These are phyloP conservation scores for Sicus ferrugineus DNA, from an alignment of 2,888 invertebrate genomes.

Conservation along the genomic window DNA sequence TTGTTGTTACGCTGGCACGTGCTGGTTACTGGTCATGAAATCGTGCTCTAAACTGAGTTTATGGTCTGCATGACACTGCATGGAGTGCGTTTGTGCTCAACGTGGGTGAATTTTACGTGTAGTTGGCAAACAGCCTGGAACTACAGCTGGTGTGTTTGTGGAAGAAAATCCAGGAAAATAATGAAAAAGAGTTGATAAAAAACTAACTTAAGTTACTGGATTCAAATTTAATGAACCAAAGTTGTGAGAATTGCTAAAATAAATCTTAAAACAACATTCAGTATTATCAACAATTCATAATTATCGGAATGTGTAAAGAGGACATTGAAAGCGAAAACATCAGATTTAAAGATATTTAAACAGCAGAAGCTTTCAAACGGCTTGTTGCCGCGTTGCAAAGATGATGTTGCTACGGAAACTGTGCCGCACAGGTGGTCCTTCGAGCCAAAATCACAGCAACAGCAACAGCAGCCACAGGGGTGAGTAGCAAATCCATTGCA, in stretches of 20 bases:
- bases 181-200: too few species aligned
- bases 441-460: slow-evolving; percentile 24
- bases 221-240: too few species aligned
- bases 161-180: neutral
- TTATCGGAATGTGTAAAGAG: neutral
- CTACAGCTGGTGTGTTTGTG: too few species aligned
- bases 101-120: neutral
- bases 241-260: neutral
- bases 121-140: neutral
- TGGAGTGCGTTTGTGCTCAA: neutral
- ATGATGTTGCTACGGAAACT: slow-evolving; percentile 44
- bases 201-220: neutral
- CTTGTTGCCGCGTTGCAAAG: neutral
- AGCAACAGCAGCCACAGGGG: slow-evolving; percentile 24
- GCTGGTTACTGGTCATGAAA: slow-evolving; percentile 26
- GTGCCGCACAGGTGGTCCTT: slow-evolving; percentile 40
- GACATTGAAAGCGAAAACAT: neutral
- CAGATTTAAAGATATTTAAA: neutral
- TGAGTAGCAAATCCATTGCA: slow-evolving; percentile 2
- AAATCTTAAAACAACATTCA: neutral
- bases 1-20: slow-evolving; percentile 27
- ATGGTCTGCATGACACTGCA: neutral
- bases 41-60: slow-evolving; percentile 1
- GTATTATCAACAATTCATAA: neutral
- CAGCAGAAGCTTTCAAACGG: neutral